Percentiles rank a stretch among this genome's conserved stretches.
Evolutionary conservation across 1,140 invertebrate species (phyloP).

Genomic region (Drosophila nigrodunni): DNA sequence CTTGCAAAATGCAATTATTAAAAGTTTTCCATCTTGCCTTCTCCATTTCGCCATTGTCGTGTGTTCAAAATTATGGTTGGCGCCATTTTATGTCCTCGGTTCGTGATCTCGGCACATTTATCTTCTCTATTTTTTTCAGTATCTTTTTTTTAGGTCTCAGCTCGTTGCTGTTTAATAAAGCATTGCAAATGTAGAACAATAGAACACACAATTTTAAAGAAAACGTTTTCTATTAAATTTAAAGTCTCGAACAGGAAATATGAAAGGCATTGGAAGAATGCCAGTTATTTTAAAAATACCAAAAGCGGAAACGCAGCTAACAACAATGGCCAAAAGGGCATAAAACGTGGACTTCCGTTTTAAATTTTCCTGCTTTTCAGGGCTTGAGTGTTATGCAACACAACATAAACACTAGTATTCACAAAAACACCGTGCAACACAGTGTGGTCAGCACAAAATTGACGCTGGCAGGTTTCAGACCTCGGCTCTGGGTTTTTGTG

Average conservation of each 20-base stretch:
- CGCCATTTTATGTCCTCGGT: constrained; percentile 55
- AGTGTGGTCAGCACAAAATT: constrained; percentile 71
- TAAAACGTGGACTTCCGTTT: constrained; percentile 76
- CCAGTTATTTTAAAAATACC: neutral
- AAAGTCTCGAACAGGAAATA: constrained; percentile 34
- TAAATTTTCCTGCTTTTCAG: constrained; percentile 63
- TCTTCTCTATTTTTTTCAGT: constrained; percentile 27
- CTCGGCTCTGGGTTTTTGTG: neutral
- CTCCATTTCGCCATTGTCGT: constrained; percentile 38
- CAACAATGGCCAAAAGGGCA: constrained; percentile 74
- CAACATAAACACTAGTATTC: constrained; percentile 7
- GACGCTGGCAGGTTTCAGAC: constrained; percentile 41
- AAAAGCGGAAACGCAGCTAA: constrained; percentile 69
- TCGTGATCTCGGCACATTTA: constrained; percentile 1
- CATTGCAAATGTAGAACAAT: neutral
- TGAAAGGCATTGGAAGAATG: constrained; percentile 7
- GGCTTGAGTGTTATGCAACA: neutral
- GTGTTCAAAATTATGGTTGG: constrained; percentile 18
- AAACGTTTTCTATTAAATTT: neutral
- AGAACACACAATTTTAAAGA: neutral
- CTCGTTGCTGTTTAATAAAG: neutral
- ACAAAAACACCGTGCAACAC: constrained; percentile 8
- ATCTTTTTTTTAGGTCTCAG: constrained; percentile 21
- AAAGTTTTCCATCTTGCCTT: constrained; percentile 65
- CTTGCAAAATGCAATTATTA: constrained; percentile 73